Conservation (phyloP, 2,888 invertebrate genomes). For the Linnaemya tessellans region DNA sequence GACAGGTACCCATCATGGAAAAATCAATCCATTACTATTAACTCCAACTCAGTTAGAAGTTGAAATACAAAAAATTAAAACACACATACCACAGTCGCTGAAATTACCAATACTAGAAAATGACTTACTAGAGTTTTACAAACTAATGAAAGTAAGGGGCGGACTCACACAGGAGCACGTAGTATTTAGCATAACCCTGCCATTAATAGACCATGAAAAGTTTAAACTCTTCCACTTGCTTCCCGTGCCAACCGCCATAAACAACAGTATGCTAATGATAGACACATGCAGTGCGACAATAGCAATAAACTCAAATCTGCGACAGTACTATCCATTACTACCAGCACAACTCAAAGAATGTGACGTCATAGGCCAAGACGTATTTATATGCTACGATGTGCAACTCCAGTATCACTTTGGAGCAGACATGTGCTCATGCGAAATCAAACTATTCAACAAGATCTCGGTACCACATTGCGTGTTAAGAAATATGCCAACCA, state of each 20-base stretch:
- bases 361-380: too few species aligned
- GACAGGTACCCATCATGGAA: background rate
- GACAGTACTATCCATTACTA: too few species aligned
- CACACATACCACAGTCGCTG: too few species aligned
- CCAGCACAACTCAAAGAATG: too few species aligned
- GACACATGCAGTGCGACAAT: background rate
- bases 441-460: too few species aligned
- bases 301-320: background rate
- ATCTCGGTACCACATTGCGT: too few species aligned
- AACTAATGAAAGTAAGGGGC: background rate
- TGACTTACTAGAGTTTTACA: background rate
- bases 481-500: too few species aligned
- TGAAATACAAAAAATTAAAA: too few species aligned
- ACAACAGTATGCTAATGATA: constrained; percentile 5
- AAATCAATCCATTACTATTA: background rate
- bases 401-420: constrained; percentile 1
- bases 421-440: background rate
- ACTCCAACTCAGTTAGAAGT: too few species aligned
- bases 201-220: constrained; percentile 5
- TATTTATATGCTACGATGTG: too few species aligned
- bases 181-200: constrained; percentile 7
- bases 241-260: background rate
- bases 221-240: background rate
- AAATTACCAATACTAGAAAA: background rate
- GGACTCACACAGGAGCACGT: constrained; percentile 5